Evolutionary conservation across 2,888 invertebrate genomes (phyloP).

Genomic region (Rhimphoctona megacephalus): DNA sequence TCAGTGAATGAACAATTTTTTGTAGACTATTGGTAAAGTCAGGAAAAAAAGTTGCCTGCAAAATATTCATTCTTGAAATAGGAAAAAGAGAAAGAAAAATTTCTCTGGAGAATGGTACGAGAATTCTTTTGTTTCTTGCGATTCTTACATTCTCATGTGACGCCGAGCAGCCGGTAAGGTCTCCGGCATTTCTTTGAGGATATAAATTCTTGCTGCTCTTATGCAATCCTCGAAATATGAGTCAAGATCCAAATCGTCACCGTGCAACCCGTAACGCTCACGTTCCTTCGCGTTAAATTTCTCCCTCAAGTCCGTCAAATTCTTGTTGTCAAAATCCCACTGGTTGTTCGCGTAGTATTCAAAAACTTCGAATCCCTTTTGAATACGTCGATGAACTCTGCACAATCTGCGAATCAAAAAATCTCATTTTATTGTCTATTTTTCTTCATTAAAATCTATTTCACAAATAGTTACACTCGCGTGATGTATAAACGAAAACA

Average conservation of each 20-base stretch:
- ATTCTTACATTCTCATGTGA: conserved; percentile 92
- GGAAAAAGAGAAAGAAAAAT: conserved; percentile 52
- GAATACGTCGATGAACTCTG: conserved; percentile 92
- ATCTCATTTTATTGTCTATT: not conserved
- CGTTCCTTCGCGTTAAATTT: conserved; percentile 89
- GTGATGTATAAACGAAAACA: too few relatives aligned
- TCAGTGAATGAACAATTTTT: too few relatives aligned
- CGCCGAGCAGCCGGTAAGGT: conserved; percentile 92
- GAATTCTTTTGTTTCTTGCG: not conserved
- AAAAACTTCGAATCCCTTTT: conserved; percentile 94
- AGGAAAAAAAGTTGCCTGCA: too few relatives aligned
- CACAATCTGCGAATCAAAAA: conserved; percentile 87
- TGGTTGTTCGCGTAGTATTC: conserved; percentile 97
- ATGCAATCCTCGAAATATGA: conserved; percentile 94
- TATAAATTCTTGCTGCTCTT: conserved; percentile 91
- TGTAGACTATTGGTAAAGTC: too few relatives aligned
- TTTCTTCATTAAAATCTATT: not conserved
- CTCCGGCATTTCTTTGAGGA: conserved; percentile 93
- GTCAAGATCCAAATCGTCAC: conserved; percentile 90
- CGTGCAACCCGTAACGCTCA: conserved; percentile 89
- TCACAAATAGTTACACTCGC: too few relatives aligned
- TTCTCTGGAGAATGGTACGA: not conserved
- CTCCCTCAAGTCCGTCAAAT: conserved; percentile 87
- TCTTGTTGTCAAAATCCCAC: conserved; percentile 94
- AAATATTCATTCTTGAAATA: too few relatives aligned